Base-by-base conservation (phyloP, 2,797 vertebrate species). In the Siniperca undulata region DNA sequence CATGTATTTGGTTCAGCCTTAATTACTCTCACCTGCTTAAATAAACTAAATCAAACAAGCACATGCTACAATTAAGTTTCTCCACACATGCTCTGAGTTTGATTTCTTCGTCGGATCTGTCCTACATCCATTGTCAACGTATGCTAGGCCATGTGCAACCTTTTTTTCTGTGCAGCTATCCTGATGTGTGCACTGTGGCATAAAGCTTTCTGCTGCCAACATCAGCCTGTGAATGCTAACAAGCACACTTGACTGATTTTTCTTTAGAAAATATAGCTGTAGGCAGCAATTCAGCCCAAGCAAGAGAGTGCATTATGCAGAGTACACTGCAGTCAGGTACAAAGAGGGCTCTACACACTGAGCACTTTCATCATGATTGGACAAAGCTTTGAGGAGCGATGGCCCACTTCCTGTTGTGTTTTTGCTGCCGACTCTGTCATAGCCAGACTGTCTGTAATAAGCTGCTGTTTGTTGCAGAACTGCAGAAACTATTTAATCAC, bases 181-280 rank as follows among this genome's bases (percentile, higher is more conserved):
- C 48, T 44, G 65, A 60, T 30, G 44, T 70, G 60, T 72, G 56
- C 73, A 4, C 55, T 44, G 65, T 66, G 36, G 68, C 44, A 64
- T 74, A 40, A 72, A 58, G 61, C 46, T 69, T 75, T 61, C 56
- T 56, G 46, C 70, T 60, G 72, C 81, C 55, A 77, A 16, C 80
- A 19, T 74, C 72, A 40, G 22, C 64, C 59, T 22, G 1, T 88
- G 69, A 85, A 81, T 52, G 76, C 67, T 42, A 71, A 66, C 27
- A 0, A 30, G 17, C 80, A 66, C 85, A 70, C 76, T 84, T 34
- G 19, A 84, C 65, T 1, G 65, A 64, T 50, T 88, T 50, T 88
- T 42, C 84, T 81, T 67, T 71, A 61, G 52, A 44, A 30, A 40
- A 22, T 22, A 10, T 27, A 11, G 71, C 83, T 48, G 67, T 11